phyloP scores from a whole-genome alignment of 2,113 vertebrate species.

The Scomber scombrus region DNA sequence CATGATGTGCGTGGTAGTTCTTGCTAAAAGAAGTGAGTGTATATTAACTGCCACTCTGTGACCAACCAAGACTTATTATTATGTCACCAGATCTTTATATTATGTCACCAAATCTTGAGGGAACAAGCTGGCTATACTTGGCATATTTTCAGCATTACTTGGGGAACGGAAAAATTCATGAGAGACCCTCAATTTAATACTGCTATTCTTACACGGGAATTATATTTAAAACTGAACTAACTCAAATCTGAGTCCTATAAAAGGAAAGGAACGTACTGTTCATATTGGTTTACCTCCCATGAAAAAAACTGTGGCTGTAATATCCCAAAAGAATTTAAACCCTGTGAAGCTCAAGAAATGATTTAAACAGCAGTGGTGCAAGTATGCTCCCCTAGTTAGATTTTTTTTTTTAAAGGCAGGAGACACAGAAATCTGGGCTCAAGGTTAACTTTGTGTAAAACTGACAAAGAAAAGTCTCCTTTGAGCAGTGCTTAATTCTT shows the following conservation, averaged over 20 bases:
- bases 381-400: not conserved
- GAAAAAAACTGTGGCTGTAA: not conserved
- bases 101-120: constrained; percentile 9
- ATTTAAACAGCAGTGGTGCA: not conserved
- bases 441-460: constrained; percentile 5
- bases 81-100: not conserved
- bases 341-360: not conserved
- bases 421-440: not conserved
- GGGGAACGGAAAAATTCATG: constrained; percentile 7
- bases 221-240: constrained; percentile 22
- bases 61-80: not conserved
- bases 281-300: not conserved
- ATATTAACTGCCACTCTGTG: not conserved
- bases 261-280: not conserved
- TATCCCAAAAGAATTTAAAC: not conserved
- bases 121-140: constrained; percentile 2
- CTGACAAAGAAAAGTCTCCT: not conserved
- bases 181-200: not conserved
- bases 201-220: constrained; percentile 1
- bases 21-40: not conserved
- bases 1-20: not conserved
- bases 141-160: not conserved
- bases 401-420: not conserved
- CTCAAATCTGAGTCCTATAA: constrained; percentile 11
- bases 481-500: constrained; percentile 10